These are phyloP conservation scores for Calephelis perditalis DNA, from an alignment of 2,888 invertebrate species.

Conservation along the genomic window DNA sequence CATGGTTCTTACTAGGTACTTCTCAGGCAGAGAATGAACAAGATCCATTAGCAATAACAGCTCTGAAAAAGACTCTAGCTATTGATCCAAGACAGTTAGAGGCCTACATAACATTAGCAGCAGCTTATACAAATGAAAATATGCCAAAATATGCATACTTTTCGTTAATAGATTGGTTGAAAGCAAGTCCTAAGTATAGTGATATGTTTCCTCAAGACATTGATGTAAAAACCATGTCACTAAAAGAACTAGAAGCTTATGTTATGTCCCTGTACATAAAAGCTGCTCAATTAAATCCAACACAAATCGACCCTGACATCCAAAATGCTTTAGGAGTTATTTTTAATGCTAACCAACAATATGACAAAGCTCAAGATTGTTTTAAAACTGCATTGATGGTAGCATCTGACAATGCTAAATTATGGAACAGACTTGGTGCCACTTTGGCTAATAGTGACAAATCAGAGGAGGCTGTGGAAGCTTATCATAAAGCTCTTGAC, in stretches of 20 bases:
- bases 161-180: slow-evolving; percentile 87
- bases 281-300: slow-evolving; percentile 87
- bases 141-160: slow-evolving; percentile 93
- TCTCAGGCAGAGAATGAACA: slow-evolving; percentile 99
- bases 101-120: slow-evolving; percentile 94
- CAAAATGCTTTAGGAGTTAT: slow-evolving; percentile 97
- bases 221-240: slow-evolving; percentile 54
- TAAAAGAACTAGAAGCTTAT: slow-evolving; percentile 73
- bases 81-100: slow-evolving; percentile 88
- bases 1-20: slow-evolving; percentile 92
- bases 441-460: slow-evolving; percentile 96
- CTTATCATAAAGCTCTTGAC: slow-evolving; percentile 94
- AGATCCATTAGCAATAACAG: slow-evolving; percentile 95
- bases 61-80: slow-evolving; percentile 89
- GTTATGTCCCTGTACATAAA: slow-evolving; percentile 86
- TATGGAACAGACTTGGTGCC: slow-evolving; percentile 98
- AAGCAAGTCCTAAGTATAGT: slow-evolving; percentile 88
- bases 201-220: slow-evolving; percentile 81
- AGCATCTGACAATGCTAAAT: slow-evolving; percentile 87
- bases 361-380: slow-evolving; percentile 97
- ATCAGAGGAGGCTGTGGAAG: slow-evolving; percentile 97
- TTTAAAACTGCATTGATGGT: slow-evolving; percentile 93
- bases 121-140: slow-evolving; percentile 97
- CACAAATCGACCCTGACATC: slow-evolving; percentile 90
- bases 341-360: slow-evolving; percentile 96